Evolutionary conservation across 2,113 vertebrate species (phyloP), one percentile per base, ranked within the genome.

Genomic region (Labeo catla): DNA sequence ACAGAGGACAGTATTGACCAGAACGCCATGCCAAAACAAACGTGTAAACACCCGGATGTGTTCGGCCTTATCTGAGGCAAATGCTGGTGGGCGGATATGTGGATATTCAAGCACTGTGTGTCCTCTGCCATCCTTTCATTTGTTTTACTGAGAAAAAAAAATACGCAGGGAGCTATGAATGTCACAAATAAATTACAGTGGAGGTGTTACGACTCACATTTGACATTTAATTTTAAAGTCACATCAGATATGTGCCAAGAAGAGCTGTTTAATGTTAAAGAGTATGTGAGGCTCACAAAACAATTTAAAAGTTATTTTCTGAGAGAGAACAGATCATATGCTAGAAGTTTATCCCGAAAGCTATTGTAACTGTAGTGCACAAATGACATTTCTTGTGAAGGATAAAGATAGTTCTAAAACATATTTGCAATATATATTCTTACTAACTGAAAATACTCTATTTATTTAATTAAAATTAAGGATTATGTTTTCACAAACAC

Each of bases 1-100:
- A 43, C 16, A 65, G 78, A 65, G 59, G 39, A 81, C 78, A 65
- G 78, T 65, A 47, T 28, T 63, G 78, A 63, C 39, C 45, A 76
- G 45, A 50, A 28, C 12, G 7, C n/a, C 2, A n/a, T 49, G 73
- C 73, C 45, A 76, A 49, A 63, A 63, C 12, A 63, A 63, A 45
- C 36, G 52, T 79, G 76, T 59, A 79, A 59, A 59, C 28, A 59
- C 8, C 28, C 28, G 28, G 76, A 79, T 57, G 52, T n/a, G 34
- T 19, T 80, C 9, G 6, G 72, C 13, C 45, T 76, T 76, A 50
- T 50, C 45, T 28, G 73, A 76, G 6, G 45, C 45, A 3, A 49
- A 50, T 15, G 73, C n/a, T 8, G n/a, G 45, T 76, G 72, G 45
- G 72, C 23, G 45, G 72, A 49, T 76, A 11, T 74, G 72, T 28